Conservation (phyloP, 2,797 vertebrate genomes). For the Arnoldichthys spilopterus region DNA sequence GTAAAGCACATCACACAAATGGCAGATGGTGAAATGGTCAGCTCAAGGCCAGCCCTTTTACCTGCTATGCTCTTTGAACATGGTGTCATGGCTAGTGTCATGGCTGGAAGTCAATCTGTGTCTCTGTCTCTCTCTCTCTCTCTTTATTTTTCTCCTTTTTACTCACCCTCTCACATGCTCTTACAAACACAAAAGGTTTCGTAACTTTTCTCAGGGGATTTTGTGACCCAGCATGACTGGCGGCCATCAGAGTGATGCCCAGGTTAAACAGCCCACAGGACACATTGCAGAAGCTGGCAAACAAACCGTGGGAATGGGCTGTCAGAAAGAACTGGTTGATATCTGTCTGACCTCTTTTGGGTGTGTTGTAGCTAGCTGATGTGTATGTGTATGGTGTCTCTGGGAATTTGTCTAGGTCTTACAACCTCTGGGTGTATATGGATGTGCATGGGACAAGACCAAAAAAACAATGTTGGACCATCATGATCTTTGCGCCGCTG, state of each 20-base stretch:
- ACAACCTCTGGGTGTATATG: no score
- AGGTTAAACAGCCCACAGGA: constrained; percentile 20
- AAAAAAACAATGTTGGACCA: no score
- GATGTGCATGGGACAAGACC: no score
- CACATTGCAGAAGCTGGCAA: constrained; percentile 38
- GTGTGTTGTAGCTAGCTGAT: not conserved
- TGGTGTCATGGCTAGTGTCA: constrained; percentile 37
- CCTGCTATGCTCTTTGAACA: constrained; percentile 5
- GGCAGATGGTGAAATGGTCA: constrained; percentile 34
- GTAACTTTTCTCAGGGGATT: constrained; percentile 47
- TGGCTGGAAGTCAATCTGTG: not conserved
- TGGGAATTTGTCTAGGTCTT: no score
- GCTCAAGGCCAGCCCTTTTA: constrained; percentile 6
- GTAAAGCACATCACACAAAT: constrained; percentile 10
- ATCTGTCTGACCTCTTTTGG: constrained; percentile 12
- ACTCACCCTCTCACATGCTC: not conserved
- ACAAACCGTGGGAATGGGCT: constrained; percentile 41
- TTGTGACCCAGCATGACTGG: constrained; percentile 40
- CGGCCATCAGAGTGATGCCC: constrained; percentile 21
- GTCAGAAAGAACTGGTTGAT: constrained; percentile 13
- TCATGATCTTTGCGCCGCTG: no score
- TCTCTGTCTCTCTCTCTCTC: not conserved
- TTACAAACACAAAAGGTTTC: constrained; percentile 40
- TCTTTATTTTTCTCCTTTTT: not conserved
- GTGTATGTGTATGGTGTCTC: not conserved